These are phyloP conservation scores for Stegana nigrithorax DNA, from an alignment of 2,888 invertebrate species.

Conservation along the genomic window DNA sequence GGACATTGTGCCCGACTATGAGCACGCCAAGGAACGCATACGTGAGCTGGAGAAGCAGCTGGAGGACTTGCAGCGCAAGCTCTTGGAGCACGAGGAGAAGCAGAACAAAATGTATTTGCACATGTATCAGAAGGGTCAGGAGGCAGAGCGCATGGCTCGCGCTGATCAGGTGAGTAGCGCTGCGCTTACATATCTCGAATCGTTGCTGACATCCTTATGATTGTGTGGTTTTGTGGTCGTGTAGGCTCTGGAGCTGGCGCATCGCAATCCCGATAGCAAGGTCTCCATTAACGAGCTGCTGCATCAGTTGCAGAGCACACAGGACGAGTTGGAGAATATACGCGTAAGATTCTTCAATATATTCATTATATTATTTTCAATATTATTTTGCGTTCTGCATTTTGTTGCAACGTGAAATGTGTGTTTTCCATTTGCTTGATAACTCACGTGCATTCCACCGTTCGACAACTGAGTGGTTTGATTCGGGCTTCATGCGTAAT, in stretches of 20 bases:
- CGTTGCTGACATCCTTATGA: background rate
- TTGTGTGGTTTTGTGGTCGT: constrained; percentile 25
- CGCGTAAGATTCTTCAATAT: constrained; percentile 76
- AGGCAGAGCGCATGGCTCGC: constrained; percentile 79
- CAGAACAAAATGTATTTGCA: constrained; percentile 83
- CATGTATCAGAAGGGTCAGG: constrained; percentile 85
- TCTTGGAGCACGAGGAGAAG: constrained; percentile 78
- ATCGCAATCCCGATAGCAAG: constrained; percentile 75
- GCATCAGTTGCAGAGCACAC: constrained; percentile 85
- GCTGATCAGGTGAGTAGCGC: constrained; percentile 74
- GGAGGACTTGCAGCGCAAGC: constrained; percentile 77
- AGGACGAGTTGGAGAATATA: constrained; percentile 87
- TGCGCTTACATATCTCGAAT: no score
- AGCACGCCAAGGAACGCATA: constrained; percentile 78
- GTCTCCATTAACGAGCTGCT: constrained; percentile 85
- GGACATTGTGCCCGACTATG: constrained; percentile 80
- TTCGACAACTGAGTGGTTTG: no score
- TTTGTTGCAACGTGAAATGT: constrained; percentile 61
- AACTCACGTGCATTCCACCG: no score
- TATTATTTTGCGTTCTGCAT: constrained; percentile 67
- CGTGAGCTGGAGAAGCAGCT: constrained; percentile 79
- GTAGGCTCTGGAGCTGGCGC: constrained; percentile 70
- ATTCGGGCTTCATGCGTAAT: no score
- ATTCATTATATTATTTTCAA: constrained; percentile 65
- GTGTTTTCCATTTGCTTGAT: no score